phyloP scores from a whole-genome alignment of 2,888 invertebrate species.

The Chloromyia formosa region DNA sequence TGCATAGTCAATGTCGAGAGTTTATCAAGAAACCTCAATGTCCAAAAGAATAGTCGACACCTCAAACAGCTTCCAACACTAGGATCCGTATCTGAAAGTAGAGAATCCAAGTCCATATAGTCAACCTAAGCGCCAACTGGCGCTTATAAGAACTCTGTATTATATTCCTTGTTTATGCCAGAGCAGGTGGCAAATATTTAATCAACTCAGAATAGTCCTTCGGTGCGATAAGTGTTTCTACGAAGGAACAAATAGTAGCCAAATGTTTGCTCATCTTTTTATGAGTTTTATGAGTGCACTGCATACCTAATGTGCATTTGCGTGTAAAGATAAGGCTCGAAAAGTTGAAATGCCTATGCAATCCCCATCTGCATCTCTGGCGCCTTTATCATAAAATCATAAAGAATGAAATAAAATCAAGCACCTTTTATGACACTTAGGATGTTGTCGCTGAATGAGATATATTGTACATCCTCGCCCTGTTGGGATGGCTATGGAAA shows the following conservation, averaged over 20 bases:
- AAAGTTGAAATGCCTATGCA: background rate
- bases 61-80: too few relatives aligned
- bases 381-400: constrained; percentile 6
- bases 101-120: background rate
- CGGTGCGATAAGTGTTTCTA: background rate
- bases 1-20: too few relatives aligned
- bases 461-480: background rate
- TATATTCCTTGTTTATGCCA: background rate
- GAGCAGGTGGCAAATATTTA: constrained; percentile 30
- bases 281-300: constrained; percentile 5
- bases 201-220: constrained; percentile 5
- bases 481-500: background rate
- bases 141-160: background rate
- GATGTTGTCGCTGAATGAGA: background rate
- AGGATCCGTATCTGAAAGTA: too few relatives aligned
- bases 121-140: constrained; percentile 10
- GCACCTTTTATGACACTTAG: constrained; percentile 15
- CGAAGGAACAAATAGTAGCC: constrained; percentile 43
- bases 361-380: background rate
- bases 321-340: background rate
- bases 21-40: too few relatives aligned
- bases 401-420: background rate
- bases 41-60: too few relatives aligned
- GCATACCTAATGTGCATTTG: background rate
- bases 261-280: constrained; percentile 24